Evolutionary conservation across 2,888 invertebrate species (phyloP).

Genomic region (Mimachlamys varia): DNA sequence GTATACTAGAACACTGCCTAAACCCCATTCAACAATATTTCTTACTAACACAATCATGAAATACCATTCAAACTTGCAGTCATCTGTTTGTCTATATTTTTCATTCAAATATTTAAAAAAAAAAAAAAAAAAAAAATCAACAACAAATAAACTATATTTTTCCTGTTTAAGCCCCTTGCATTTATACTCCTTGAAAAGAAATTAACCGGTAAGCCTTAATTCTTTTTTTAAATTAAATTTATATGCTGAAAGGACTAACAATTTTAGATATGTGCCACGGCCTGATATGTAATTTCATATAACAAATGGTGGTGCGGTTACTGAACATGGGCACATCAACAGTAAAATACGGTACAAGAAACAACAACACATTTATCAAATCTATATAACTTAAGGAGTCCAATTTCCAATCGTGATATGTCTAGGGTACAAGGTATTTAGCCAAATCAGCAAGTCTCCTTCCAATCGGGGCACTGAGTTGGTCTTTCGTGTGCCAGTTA

Average conservation of each 20-base stretch:
- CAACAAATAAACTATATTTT: neutral
- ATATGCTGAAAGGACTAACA: no score
- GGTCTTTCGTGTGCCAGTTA: neutral
- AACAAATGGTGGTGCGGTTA: no score
- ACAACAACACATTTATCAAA: neutral
- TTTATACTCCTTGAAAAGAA: neutral
- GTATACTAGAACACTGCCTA: neutral
- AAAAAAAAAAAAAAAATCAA: neutral
- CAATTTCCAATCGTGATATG: neutral
- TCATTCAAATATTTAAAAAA: neutral
- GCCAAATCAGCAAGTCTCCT: constrained; percentile 11
- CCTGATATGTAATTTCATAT: no score
- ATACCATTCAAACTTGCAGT: neutral
- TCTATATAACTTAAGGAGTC: neutral
- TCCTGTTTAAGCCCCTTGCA: neutral
- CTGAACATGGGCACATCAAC: neutral
- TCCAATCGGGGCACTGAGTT: neutral
- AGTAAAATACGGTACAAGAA: neutral
- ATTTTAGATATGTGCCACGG: no score
- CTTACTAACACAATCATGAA: neutral
- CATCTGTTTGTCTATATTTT: neutral
- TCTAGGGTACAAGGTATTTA: neutral
- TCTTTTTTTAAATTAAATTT: no score
- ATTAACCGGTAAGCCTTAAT: no score
- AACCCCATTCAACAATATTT: constrained; percentile 23